Evolutionary conservation across 2,888 invertebrate genomes (phyloP), one percentile per base, ranked within the genome.

Genomic region (Apodemia zela): DNA sequence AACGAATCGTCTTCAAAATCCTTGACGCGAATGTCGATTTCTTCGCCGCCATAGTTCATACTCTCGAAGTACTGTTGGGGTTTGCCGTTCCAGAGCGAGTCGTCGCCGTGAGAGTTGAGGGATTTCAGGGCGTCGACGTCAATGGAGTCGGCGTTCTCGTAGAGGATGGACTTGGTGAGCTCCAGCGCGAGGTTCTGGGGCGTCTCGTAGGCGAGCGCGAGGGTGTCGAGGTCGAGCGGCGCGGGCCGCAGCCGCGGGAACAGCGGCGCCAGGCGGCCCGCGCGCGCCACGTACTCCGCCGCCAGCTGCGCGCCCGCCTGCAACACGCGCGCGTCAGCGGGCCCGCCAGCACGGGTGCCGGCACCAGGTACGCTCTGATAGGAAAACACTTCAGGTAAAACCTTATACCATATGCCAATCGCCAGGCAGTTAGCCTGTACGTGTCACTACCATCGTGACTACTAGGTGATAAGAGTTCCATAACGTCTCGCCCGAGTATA

Each of bases 11-110:
- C 77, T 63, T 87, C 87, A 70, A 84, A 86, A 18, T 81, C 80
- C 35, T 70, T 69, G 5, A 60, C 60, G 21, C 25, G 54, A 15
- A 54, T 10, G 54, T 54, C 54, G 15, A 21, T 15, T 7, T 70
- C 47, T 63, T 67, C 70, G 18, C 75, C 77, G 59, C 92, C 93
- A 78, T 94, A 93, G 66, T 84, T 78, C 81, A 95, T 94, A 81
- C 95, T 95, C 81, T 95, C 95, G 78, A 95, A 95, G 80, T 94
- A 95, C 65, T 85, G 88, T 76, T 81, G 92, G 73, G 85, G 89
- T 75, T 78, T 87, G 72, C 78, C 91, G 79, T 83, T 90, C 94
- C 92, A 95, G 74, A 92, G 88, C 75, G 85, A 93, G 75, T 87
- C 94, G 86, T 92, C 71, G 85, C 78, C 65, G 79, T 79, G 64